Conservation (phyloP, 2,888 invertebrate species). For the Caenorhabditis doughertyi region DNA sequence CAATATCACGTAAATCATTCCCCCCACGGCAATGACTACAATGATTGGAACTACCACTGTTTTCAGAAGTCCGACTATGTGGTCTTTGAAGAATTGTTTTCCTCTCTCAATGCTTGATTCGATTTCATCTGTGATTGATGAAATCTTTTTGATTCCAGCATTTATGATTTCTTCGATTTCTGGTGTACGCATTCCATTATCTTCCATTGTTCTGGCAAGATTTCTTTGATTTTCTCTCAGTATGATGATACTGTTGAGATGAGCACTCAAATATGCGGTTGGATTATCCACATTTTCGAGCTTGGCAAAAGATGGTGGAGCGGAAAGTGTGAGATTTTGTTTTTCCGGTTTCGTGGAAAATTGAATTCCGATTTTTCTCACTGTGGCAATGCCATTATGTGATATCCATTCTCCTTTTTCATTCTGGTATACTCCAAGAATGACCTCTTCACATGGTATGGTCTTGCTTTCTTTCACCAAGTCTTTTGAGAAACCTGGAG, state of each 20-base stretch:
- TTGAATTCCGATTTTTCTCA: background rate
- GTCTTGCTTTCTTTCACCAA: constrained; percentile 11
- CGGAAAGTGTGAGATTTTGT: constrained; percentile 9
- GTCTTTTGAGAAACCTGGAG: constrained; percentile 16
- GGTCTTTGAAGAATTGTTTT: background rate
- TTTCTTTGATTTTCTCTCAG: background rate
- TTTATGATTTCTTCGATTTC: background rate
- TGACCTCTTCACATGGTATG: constrained; percentile 19
- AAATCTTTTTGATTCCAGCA: background rate
- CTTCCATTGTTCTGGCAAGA: background rate
- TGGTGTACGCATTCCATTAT: background rate
- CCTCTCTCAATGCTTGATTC: background rate
- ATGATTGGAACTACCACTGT: background rate
- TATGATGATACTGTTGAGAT: background rate
- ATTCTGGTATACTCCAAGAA: constrained; percentile 16
- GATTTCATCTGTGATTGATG: background rate
- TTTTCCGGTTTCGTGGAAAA: background rate
- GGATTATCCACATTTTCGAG: constrained; percentile 14
- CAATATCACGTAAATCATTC: background rate
- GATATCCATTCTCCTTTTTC: background rate
- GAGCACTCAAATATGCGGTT: background rate
- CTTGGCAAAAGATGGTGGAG: background rate
- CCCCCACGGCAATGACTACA: background rate
- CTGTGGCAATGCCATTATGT: constrained; percentile 4
- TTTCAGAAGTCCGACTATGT: background rate